Conservation (phyloP, 2,113 vertebrate species). For the Plestiodon gilberti region DNA sequence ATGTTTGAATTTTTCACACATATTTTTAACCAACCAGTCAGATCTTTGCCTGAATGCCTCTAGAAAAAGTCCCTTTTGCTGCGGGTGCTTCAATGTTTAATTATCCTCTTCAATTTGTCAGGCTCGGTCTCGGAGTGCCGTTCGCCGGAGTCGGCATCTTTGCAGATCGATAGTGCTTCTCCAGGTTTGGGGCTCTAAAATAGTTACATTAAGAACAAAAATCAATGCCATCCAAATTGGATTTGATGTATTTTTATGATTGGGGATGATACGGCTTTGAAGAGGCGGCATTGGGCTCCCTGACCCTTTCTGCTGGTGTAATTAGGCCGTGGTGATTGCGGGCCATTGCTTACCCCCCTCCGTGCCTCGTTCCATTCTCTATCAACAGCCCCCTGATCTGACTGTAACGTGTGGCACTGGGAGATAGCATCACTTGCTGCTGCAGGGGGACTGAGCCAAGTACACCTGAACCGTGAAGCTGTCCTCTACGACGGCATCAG, state of each 20-base stretch:
- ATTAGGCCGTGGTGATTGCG: neutral
- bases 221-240: constrained; percentile 62
- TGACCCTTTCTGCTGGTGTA: neutral
- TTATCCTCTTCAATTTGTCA: constrained; percentile 36
- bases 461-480: neutral
- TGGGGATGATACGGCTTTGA: neutral
- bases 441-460: too few species aligned
- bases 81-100: neutral
- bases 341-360: neutral
- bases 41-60: neutral
- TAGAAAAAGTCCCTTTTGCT: neutral
- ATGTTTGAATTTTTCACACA: neutral
- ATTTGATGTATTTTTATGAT: constrained; percentile 62
- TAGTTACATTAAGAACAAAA: constrained; percentile 61
- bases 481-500: too few species aligned
- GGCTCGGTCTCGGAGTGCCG: neutral
- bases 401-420: neutral
- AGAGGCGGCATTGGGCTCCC: neutral
- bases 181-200: constrained; percentile 42
- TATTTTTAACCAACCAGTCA: neutral
- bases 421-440: neutral
- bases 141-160: constrained; percentile 24
- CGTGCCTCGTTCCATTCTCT: neutral
- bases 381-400: neutral
- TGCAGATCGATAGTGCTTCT: constrained; percentile 38